Evolutionary conservation across 2,113 vertebrate genomes (phyloP).

Genomic region (Chloropsis hardwickii): DNA sequence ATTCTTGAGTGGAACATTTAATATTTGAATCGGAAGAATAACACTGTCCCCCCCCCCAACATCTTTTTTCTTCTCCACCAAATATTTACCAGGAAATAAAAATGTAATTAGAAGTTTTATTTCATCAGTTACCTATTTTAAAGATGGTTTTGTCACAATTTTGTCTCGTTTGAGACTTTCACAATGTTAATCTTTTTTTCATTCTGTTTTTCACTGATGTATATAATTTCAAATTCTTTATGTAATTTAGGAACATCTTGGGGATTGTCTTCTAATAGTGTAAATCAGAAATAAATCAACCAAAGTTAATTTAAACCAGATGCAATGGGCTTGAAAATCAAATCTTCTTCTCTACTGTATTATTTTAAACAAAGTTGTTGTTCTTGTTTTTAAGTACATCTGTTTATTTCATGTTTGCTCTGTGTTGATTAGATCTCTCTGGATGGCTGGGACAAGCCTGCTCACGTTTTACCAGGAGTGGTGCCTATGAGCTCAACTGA

Average conservation of each 20-base stretch:
- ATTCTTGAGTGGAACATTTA: neutral
- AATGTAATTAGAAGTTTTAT: neutral
- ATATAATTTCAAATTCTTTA: conserved; percentile 18
- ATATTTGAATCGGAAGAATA: neutral
- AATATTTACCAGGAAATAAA: neutral
- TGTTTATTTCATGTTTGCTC: conserved; percentile 17
- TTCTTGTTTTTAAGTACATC: conserved; percentile 3
- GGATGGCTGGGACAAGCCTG: neutral
- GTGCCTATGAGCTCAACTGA: neutral
- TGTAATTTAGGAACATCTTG: conserved; percentile 11
- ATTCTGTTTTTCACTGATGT: neutral
- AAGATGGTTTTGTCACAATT: neutral
- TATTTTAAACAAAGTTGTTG: conserved; percentile 16
- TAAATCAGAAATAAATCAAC: conserved; percentile 8
- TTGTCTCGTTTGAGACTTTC: neutral
- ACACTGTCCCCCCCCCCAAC: neutral
- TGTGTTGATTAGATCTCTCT: conserved; percentile 30
- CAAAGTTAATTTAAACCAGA: conserved; percentile 40
- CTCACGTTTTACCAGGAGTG: neutral
- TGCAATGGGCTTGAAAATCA: conserved; percentile 21
- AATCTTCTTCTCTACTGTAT: neutral
- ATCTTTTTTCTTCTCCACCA: neutral
- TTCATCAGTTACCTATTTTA: neutral
- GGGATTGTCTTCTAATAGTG: neutral
- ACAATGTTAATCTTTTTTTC: neutral